Base-by-base conservation (phyloP, 2,113 vertebrate genomes). In the Gymnorhina tibicen region DNA sequence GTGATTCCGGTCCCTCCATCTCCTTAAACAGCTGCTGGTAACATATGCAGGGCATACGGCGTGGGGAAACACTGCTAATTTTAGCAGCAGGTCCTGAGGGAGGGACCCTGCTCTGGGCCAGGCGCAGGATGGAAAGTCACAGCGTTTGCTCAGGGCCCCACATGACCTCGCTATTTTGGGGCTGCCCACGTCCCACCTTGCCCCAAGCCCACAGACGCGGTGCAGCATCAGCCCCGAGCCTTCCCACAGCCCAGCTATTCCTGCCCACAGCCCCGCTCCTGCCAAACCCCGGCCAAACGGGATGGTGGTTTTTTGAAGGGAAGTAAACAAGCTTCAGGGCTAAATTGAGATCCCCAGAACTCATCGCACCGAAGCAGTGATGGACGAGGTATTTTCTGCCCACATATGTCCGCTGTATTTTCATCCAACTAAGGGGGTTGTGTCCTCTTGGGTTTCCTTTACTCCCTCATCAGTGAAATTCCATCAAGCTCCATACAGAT, bases 111-210 rank as follows among this genome's bases (percentile, higher is more conserved):
- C 70, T 73, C 89, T 21, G 39, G 67, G 75, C 79, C 85, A 88
- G 85, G 64, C n/a, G 0, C 52, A 56, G 73, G 69, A 87, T 96
- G 96, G 96, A 96, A 96, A 96, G 86, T 97, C 96, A 88, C 91
- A 90, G 85, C 2, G 0, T 60, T 91, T 6, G 0, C 79, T 69
- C 79, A 15, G 79, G 70, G 72, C 90, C 93, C 63, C 4, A 3
- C 56, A 87, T 4, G n/a, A 92, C 93, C 82, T 90, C 0, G 1
- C 82, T 96, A 95, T 97, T 97, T 72, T 87, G 69, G 82, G 64
- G 72, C 79, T 93, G 88, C 73, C 87, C 87, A 70, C 2, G 0
- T 86, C 93, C 94, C 80, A 78, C 86, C 81, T 95, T 92, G 69
- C 66, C 80, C 87, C 91, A 42, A 91, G 47, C 80, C 89, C 81